Evolutionary conservation across 2,888 invertebrate species (phyloP).

Genomic region (Cryptosula pallasiana): DNA sequence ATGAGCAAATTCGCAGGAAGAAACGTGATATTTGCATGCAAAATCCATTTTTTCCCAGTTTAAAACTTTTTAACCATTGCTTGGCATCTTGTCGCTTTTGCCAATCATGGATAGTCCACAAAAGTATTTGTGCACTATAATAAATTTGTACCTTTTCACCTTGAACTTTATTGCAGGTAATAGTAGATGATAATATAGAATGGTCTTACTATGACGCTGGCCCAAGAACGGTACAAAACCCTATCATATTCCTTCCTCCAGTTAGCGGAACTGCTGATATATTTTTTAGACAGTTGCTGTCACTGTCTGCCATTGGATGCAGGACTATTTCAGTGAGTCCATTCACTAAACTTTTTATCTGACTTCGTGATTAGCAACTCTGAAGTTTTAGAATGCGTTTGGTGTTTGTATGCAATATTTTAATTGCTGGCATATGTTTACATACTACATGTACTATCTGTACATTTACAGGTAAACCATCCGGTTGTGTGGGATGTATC

Average conservation of each 20-base stretch:
- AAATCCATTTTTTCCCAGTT: too few species aligned
- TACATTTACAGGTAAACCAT: slow-evolving; percentile 62
- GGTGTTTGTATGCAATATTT: too few species aligned
- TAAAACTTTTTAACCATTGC: too few species aligned
- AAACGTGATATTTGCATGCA: too few species aligned
- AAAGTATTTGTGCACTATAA: background rate
- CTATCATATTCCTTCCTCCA: slow-evolving; percentile 78
- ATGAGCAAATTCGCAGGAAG: too few species aligned
- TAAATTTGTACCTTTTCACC: background rate
- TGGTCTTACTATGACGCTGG: slow-evolving; percentile 86
- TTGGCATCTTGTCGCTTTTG: too few species aligned
- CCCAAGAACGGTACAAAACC: slow-evolving; percentile 71
- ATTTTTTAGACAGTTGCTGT: slow-evolving; percentile 76
- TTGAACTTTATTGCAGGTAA: slow-evolving; percentile 35
- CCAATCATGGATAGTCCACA: too few species aligned
- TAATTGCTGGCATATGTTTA: too few species aligned
- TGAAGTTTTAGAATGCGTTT: too few species aligned
- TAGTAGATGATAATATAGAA: slow-evolving; percentile 74
- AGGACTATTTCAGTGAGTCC: slow-evolving; percentile 69
- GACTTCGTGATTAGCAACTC: background rate
- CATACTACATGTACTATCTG: too few species aligned
- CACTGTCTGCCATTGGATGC: slow-evolving; percentile 72
- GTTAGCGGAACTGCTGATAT: slow-evolving; percentile 84
- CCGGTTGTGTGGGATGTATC: slow-evolving; percentile 82
- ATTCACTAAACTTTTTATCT: background rate